phyloP scores from a whole-genome alignment of 2,113 vertebrate genomes.

The Collichthys lucidus region DNA sequence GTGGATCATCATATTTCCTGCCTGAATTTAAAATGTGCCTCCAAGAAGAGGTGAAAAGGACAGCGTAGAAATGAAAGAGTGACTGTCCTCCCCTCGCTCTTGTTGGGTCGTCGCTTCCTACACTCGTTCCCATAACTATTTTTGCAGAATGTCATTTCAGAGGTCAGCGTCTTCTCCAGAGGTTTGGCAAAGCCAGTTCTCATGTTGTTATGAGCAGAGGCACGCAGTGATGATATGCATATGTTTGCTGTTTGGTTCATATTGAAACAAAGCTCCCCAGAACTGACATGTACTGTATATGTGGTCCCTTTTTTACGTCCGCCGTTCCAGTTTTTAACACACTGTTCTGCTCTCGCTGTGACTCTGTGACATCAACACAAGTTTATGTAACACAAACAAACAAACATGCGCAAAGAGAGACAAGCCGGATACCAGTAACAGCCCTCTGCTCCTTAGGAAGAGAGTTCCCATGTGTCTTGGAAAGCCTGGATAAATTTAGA shows the following conservation, averaged over 20 bases:
- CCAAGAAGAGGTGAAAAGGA: neutral
- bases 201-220: neutral
- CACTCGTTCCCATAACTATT: neutral
- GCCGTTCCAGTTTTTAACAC: slow-evolving; percentile 20
- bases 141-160: neutral
- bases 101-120: neutral
- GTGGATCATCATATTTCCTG: neutral
- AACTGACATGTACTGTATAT: neutral
- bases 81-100: neutral
- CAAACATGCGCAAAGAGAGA: slow-evolving; percentile 40
- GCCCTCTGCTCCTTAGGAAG: slow-evolving; percentile 28
- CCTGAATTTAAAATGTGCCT: neutral
- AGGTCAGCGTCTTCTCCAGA: slow-evolving; percentile 12
- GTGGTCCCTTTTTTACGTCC: neutral
- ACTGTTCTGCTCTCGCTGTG: neutral
- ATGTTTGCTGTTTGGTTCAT: no score
- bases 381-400: slow-evolving; percentile 58
- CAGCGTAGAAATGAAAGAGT: neutral
- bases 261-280: neutral
- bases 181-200: neutral
- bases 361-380: slow-evolving; percentile 10
- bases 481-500: slow-evolving; percentile 65
- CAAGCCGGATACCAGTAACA: slow-evolving; percentile 13
- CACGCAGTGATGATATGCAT: neutral
- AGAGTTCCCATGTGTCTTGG: slow-evolving; percentile 59